Conservation (phyloP, 2,113 vertebrate species). For the Calonectris borealis region DNA sequence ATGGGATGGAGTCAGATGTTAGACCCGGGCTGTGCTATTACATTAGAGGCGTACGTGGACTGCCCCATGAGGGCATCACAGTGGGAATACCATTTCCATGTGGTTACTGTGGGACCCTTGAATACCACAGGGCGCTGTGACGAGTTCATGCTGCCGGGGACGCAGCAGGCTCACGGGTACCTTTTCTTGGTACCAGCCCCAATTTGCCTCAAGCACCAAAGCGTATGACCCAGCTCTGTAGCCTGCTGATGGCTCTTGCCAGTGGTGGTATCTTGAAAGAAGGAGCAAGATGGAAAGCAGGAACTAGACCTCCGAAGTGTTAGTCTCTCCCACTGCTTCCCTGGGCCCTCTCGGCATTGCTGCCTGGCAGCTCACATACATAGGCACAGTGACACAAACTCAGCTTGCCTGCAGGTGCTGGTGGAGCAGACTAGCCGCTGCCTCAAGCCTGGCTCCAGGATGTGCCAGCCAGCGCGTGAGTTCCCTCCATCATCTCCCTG, state of each 20-base stretch:
- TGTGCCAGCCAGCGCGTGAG: neutral
- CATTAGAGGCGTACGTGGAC: neutral
- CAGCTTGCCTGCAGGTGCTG: neutral
- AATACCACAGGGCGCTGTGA: neutral
- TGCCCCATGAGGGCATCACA: too few relatives aligned
- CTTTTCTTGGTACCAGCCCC: neutral
- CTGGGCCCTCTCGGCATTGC: neutral
- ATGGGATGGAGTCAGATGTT: neutral
- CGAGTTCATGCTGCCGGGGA: neutral
- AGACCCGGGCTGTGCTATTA: neutral
- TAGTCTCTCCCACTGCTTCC: neutral
- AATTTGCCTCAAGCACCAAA: neutral
- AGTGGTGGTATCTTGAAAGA: neutral
- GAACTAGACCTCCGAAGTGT: neutral
- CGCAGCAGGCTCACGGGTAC: neutral
- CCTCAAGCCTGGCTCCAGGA: neutral
- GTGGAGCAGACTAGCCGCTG: neutral
- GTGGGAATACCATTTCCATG: neutral
- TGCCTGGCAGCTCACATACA: neutral
- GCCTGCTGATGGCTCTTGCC: neutral
- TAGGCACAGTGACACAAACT: neutral
- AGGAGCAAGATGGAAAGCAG: neutral
- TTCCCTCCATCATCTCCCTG: neutral
- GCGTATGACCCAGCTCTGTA: neutral
- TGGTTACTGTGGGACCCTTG: neutral